Evolutionary conservation across 2,888 invertebrate genomes (phyloP).

Genomic region (Pelosia muscerda): DNA sequence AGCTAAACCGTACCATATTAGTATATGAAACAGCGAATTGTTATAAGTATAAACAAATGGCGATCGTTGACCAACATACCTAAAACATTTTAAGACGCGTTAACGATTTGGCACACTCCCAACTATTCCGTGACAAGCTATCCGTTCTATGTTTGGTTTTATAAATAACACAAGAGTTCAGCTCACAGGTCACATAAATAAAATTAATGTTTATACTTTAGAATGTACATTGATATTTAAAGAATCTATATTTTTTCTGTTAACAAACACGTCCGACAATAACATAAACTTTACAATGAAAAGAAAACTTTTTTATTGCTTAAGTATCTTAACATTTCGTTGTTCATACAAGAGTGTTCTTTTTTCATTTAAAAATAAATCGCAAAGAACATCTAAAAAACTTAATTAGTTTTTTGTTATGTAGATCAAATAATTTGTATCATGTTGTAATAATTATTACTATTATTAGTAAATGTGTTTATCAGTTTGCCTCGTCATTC

Average conservation of each 20-base stretch:
- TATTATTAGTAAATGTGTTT: conserved; percentile 50
- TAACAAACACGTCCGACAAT: conserved; percentile 8
- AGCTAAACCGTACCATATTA: neutral
- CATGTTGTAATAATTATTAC: conserved; percentile 47
- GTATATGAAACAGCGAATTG: neutral
- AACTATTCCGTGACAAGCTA: conserved; percentile 80
- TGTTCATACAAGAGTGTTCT: neutral
- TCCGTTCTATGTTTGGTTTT: conserved; percentile 69
- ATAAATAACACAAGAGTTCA: conserved; percentile 73
- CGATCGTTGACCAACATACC: conserved; percentile 79
- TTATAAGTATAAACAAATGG: conserved; percentile 68
- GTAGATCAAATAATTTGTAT: conserved; percentile 58
- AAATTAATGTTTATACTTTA: conserved; percentile 50
- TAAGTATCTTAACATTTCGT: neutral
- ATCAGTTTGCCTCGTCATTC: conserved; percentile 55
- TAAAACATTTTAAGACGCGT: conserved; percentile 75
- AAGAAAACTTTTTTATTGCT: neutral
- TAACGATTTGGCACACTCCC: conserved; percentile 77
- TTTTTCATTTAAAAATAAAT: conserved; percentile 27
- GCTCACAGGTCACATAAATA: conserved; percentile 58
- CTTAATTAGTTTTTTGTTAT: conserved; percentile 61
- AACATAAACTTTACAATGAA: neutral
- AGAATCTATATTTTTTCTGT: conserved; percentile 9
- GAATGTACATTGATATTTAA: conserved; percentile 53
- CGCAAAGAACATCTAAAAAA: conserved; percentile 56